A percentile compares a stretch with the other conserved stretches of the same genome.
phyloP scores from a whole-genome alignment of 2,113 vertebrate genomes.

The Zapornia atra region DNA sequence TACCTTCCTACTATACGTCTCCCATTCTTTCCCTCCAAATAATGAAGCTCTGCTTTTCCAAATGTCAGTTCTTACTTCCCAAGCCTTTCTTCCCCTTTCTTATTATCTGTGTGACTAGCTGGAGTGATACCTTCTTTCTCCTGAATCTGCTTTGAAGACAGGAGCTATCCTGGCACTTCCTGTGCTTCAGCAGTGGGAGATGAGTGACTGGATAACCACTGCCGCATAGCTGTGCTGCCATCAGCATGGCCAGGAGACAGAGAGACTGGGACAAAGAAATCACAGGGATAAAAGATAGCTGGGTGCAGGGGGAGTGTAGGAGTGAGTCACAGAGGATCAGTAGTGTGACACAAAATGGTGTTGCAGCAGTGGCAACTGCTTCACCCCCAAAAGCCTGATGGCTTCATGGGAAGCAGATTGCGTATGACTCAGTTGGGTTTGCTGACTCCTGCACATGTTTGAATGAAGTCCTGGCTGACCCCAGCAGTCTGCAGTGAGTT shows the following conservation, averaged over 20 bases:
- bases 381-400: conserved; percentile 10
- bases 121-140: background rate
- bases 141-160: background rate
- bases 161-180: background rate
- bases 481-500: conserved; percentile 25
- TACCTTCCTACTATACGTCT: background rate
- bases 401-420: conserved; percentile 20
- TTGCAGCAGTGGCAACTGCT: conserved; percentile 27
- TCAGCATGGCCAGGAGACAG: background rate
- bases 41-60: background rate
- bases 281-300: background rate
- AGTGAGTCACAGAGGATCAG: background rate
- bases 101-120: background rate
- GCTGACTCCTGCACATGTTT: conserved; percentile 54
- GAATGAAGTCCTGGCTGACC: conserved; percentile 36
- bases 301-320: background rate
- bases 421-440: conserved; percentile 12
- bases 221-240: background rate
- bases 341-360: background rate
- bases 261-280: background rate
- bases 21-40: background rate
- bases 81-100: background rate
- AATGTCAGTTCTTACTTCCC: background rate
- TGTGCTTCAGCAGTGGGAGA: background rate
- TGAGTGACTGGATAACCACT: background rate